Evolutionary conservation across 2,888 invertebrate species (phyloP).

Genomic region (Caenorhabditis sp.): DNA sequence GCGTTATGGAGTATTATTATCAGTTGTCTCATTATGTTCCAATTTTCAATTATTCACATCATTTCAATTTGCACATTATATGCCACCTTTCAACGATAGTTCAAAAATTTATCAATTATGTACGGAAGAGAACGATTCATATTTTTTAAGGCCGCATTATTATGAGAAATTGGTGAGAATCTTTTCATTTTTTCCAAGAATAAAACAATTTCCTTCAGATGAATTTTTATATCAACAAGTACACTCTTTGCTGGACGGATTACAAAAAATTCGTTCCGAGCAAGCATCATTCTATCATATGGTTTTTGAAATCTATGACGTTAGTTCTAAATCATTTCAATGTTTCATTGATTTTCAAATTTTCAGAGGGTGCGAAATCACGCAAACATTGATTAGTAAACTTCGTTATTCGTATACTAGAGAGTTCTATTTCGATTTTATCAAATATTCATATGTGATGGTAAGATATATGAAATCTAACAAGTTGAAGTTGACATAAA

Average conservation of each 20-base stretch:
- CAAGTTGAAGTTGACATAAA: neutral
- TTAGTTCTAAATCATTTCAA: constrained; percentile 6
- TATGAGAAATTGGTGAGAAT: constrained; percentile 13
- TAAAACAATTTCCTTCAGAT: constrained; percentile 42
- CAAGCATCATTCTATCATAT: constrained; percentile 47
- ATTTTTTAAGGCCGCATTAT: neutral
- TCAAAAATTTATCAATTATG: constrained; percentile 46
- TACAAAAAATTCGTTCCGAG: constrained; percentile 40
- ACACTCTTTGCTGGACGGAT: constrained; percentile 47
- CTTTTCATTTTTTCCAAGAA: too few species aligned
- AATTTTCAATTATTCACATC: neutral
- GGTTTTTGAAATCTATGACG: constrained; percentile 53
- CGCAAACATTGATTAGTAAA: constrained; percentile 47
- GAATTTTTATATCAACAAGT: constrained; percentile 45
- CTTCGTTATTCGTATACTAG: constrained; percentile 47
- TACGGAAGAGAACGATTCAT: constrained; percentile 46
- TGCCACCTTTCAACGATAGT: constrained; percentile 50
- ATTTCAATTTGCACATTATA: constrained; percentile 41
- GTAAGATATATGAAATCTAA: constrained; percentile 28
- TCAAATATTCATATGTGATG: constrained; percentile 63
- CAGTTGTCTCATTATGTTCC: constrained; percentile 11
- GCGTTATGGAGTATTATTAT: constrained; percentile 29
- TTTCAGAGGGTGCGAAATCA: constrained; percentile 61
- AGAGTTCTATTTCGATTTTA: constrained; percentile 61
- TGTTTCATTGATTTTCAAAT: neutral